Evolutionary conservation across 1,140 invertebrate genomes (phyloP).

Genomic region (Drosophila nebulosa): DNA sequence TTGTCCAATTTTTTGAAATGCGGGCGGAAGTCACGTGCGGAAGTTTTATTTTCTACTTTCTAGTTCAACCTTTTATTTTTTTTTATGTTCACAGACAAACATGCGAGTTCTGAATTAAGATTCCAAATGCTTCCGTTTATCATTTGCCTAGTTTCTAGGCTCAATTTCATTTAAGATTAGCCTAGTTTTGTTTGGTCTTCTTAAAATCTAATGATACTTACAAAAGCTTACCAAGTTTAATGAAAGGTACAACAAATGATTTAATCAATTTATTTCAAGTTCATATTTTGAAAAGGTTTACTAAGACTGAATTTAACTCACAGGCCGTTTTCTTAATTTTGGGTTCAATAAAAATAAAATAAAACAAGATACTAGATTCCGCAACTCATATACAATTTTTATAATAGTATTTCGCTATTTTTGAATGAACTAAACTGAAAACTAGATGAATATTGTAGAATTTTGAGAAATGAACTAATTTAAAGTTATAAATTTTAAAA

Average conservation of each 20-base stretch:
- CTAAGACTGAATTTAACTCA: too few species aligned
- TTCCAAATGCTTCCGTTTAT: slow-evolving; percentile 53
- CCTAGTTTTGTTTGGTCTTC: slow-evolving; percentile 28
- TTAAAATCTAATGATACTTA: background rate
- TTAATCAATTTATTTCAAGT: background rate
- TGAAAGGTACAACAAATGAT: background rate
- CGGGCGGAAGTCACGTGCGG: slow-evolving; percentile 71
- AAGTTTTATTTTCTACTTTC: slow-evolving; percentile 57
- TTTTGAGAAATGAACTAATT: too few species aligned
- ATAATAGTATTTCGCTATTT: too few species aligned
- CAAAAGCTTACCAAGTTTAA: background rate
- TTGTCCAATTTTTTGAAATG: slow-evolving; percentile 27
- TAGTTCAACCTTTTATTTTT: background rate
- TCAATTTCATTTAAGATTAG: slow-evolving; percentile 29
- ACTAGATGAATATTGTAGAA: too few species aligned
- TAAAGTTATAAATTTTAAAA: too few species aligned
- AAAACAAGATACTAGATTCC: too few species aligned
- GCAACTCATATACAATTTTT: too few species aligned
- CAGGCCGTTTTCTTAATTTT: too few species aligned
- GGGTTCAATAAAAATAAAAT: too few species aligned
- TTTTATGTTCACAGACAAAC: slow-evolving; percentile 31
- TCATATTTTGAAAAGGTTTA: too few species aligned
- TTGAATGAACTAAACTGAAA: too few species aligned
- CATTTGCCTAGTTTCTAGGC: slow-evolving; percentile 47
- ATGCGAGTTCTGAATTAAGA: slow-evolving; percentile 66